These are phyloP conservation scores for Columba livia DNA, from an alignment of 2,113 vertebrate species.

Conservation along the genomic window DNA sequence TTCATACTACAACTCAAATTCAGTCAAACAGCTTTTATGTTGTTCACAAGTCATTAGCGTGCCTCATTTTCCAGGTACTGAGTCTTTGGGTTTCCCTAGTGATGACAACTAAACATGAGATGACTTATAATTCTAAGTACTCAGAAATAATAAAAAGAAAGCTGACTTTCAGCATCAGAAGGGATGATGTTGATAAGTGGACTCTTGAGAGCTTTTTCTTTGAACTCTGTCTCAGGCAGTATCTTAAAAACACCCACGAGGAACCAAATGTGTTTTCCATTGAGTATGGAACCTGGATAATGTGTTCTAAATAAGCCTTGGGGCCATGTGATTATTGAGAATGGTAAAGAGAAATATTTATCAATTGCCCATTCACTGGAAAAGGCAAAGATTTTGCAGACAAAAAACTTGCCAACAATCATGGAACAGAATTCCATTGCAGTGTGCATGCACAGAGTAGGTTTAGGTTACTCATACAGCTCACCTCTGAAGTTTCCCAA, in stretches of 20 bases:
- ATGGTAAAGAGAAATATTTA: background rate
- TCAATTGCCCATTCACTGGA: background rate
- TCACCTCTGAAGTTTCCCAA: background rate
- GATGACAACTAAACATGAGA: background rate
- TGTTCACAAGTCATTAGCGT: background rate
- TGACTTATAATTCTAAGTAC: background rate
- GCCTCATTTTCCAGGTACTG: background rate
- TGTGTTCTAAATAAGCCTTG: background rate
- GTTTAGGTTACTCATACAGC: background rate
- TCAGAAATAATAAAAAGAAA: background rate
- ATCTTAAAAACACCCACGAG: background rate
- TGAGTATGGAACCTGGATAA: background rate
- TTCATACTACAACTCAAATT: background rate
- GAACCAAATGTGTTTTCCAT: constrained; percentile 3
- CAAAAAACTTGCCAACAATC: background rate
- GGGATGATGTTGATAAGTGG: background rate
- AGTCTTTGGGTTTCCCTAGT: background rate
- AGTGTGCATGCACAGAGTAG: background rate
- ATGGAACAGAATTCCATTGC: background rate
- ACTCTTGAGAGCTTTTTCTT: background rate
- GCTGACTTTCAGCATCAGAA: background rate
- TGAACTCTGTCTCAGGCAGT: background rate
- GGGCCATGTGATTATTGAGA: background rate
- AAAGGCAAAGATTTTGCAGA: background rate
- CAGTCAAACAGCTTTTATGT: background rate